Base-by-base conservation (phyloP, 2,797 vertebrate species). In the Acanthopagrus latus region DNA sequence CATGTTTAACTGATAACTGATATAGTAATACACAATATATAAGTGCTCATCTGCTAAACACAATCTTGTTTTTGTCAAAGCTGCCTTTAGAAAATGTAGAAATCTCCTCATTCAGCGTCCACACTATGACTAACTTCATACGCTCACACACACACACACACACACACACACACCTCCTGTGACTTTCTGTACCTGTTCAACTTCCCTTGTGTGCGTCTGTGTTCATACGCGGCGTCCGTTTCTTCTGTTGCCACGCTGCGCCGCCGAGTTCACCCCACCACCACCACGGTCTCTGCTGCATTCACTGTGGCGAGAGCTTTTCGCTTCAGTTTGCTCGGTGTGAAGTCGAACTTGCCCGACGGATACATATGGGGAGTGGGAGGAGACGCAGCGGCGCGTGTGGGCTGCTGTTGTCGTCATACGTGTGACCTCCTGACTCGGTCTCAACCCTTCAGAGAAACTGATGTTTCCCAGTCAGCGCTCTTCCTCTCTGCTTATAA, bases 321-420 rank as follows among this genome's bases (percentile, higher is more conserved):
- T n/a, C 7, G 29, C 12, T 65, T 47, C 47, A 60, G 75, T 59
- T 46, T 66, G 20, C 21, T 58, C 66, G 55, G 57, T 71, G 25
- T 64, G 55, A 66, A 74, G 59, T 72, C 59, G 38, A 38, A 21
- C 50, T 58, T 58, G 4, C 73, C n/a, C n/a, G 4, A 64, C 51
- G 25, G 50, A 64, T 51, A 16, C 56, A 59, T 69, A 54, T 71
- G 80, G 4, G 51, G 3, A 17, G 81, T 58, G 14, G 75, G 76
- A 73, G 44, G 64, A 78, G 63, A 81, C 27, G 71, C 27, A 27
- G 13, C 44, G 47, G 74, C 43, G 23, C 16, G 57, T 23, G 70
- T 74, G 73, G 71, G 75, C 68, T 20, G 72, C 12, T 81, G 75
- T 44, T 68, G 48, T 65, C 9, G 0, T 83, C 76, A 64, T 29